Base-by-base conservation (phyloP, 2,888 invertebrate genomes). In the Papilio elwesi region DNA sequence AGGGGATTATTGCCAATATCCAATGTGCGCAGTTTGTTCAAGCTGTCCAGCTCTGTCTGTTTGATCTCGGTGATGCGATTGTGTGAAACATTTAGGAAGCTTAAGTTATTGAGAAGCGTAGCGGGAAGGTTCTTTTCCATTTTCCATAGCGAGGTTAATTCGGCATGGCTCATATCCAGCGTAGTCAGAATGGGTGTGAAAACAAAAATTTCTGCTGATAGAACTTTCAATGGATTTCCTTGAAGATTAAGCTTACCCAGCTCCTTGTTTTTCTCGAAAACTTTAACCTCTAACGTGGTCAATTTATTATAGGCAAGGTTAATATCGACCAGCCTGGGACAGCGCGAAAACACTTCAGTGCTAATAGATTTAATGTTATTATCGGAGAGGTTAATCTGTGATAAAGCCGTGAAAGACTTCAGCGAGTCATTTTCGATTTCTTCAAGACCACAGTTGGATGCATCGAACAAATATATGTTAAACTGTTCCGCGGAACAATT, bases 231-330 rank as follows among this genome's bases (percentile, higher is more conserved):
- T 0, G 96, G 96, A 87, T 97, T 97, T 13, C 96, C 96, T 77
- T 96, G 96, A 62, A 97, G 93, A 82, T 95, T 96, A 12, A 97
- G 87, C 86, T 94, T 95, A 43, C 90, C 94, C 73, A 97, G 89
- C 75, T 95, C 95, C 38, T 91, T 94, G 77, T 96, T 97, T 75
- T 96, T 95, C 78, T 93, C 94, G 84, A 97, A 97, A 74, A 96
- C 91, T 78, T 95, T 94, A 10, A 92, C 88, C 63, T 96, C 95
- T 49, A 97, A 85, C 26, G 93, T 93, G 9, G 90, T 88, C 67
- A 97, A 94, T 78, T 95, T 85, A 82, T 97, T 97, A 81, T 96
- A 94, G 49, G 97, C 96, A 55, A 97, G 90, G 82, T 97, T 96
- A 70, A 97, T 90, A 73, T 96, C 95, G 43, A 95, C 95, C 6